These are phyloP conservation scores for Nasonia giraulti DNA, from an alignment of 1,140 invertebrate species.

Conservation along the genomic window DNA sequence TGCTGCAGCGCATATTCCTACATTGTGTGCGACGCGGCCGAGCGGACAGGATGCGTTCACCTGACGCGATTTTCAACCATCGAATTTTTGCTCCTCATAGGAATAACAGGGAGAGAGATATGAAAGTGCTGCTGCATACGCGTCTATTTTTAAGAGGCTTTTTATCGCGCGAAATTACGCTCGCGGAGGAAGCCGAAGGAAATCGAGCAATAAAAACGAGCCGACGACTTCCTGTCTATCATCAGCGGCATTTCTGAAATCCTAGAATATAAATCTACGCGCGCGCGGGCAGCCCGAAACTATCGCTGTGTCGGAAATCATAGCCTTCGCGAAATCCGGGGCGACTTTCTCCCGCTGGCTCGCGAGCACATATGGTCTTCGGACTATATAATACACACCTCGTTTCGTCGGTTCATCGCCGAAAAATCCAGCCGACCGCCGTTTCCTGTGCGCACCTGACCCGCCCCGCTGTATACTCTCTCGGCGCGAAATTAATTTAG, in stretches of 20 bases:
- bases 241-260: not conserved
- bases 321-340: conserved; percentile 36
- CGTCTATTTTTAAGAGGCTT: not conserved
- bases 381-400: not conserved
- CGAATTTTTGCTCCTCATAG: too few species aligned
- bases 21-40: too few species aligned
- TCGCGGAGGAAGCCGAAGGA: not conserved
- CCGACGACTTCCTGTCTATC: not conserved
- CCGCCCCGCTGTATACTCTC: too few species aligned
- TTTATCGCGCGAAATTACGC: not conserved
- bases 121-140: not conserved
- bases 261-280: conserved; percentile 60
- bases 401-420: not conserved
- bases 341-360: conserved; percentile 35
- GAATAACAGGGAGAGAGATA: not conserved
- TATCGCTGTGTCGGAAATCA: conserved; percentile 34
- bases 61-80: not conserved
- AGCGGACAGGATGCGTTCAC: not conserved
- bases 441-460: not conserved
- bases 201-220: not conserved
- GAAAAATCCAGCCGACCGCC: not conserved
- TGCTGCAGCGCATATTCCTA: too few species aligned
- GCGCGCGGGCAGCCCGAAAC: not conserved
- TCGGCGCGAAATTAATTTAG: conserved; percentile 30
- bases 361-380: conserved; percentile 2